Evolutionary conservation across 2,888 invertebrate species (phyloP).

Genomic region (Mechanitis messenoides): DNA sequence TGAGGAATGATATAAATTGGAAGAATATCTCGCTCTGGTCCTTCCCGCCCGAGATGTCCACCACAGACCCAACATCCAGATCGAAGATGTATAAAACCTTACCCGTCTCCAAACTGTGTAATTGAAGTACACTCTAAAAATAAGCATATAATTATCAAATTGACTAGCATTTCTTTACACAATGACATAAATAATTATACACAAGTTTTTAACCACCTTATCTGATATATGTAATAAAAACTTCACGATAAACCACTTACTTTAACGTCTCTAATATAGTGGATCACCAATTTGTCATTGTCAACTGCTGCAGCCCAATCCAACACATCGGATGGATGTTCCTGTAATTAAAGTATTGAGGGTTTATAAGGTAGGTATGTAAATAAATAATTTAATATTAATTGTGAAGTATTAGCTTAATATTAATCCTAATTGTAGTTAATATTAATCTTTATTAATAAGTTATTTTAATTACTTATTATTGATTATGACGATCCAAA

Average conservation of each 20-base stretch:
- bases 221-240: too few species aligned
- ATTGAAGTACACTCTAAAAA: constrained; percentile 86
- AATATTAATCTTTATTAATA: too few species aligned
- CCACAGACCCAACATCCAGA: constrained; percentile 90
- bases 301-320: constrained; percentile 93
- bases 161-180: not conserved
- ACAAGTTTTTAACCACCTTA: too few species aligned
- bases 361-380: not conserved
- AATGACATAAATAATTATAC: not conserved
- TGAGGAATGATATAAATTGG: constrained; percentile 94
- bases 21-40: constrained; percentile 93
- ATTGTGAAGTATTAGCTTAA: constrained; percentile 1
- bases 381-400: not conserved
- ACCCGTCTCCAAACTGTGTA: constrained; percentile 86
- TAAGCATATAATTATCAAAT: not conserved
- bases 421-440: too few species aligned
- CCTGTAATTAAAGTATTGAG: constrained; percentile 52
- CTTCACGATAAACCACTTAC: constrained; percentile 59
- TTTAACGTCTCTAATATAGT: constrained; percentile 96
- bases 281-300: constrained; percentile 88
- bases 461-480: too few species aligned
- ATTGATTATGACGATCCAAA: too few species aligned
- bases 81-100: constrained; percentile 83
- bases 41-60: constrained; percentile 89
- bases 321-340: constrained; percentile 90